These are phyloP conservation scores for Typhlomys cinereus DNA, from an alignment of 2,113 vertebrate species.

Conservation along the genomic window DNA sequence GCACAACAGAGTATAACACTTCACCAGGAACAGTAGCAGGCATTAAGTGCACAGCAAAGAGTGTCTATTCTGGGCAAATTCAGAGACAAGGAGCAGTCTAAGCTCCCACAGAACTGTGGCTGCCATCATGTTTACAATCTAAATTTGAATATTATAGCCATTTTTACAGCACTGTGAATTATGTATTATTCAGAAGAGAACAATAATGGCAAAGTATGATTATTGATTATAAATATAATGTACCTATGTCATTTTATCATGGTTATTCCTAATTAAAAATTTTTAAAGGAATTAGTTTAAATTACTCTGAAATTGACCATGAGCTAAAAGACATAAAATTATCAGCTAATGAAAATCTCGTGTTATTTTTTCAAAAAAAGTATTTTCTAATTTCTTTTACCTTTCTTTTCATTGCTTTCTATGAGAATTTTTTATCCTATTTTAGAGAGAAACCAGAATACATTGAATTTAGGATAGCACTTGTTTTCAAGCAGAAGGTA, in stretches of 20 bases:
- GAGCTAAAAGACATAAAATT: constrained; percentile 34
- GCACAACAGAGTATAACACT: neutral
- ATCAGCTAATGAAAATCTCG: constrained; percentile 2
- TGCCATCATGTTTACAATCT: neutral
- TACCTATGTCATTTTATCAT: neutral
- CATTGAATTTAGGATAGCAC: neutral
- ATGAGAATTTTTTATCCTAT: constrained; percentile 8
- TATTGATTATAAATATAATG: neutral
- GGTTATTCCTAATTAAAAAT: neutral
- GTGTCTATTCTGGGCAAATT: neutral
- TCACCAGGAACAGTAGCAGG: neutral
- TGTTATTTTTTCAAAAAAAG: neutral
- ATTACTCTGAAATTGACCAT: constrained; percentile 41
- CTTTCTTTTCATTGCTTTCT: constrained; percentile 21
- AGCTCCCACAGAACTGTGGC: neutral
- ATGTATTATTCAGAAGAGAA: neutral
- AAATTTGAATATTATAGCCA: neutral
- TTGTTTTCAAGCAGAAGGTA: neutral
- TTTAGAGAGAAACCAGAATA: constrained; percentile 29
- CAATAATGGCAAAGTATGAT: neutral
- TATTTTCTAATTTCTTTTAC: constrained; percentile 31
- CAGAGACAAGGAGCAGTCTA: neutral
- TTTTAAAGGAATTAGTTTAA: constrained; percentile 23
- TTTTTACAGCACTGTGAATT: neutral
- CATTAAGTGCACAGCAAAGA: too few species aligned